These are phyloP conservation scores for Delichon dasypus DNA, from an alignment of 2,797 vertebrate genomes.

Conservation along the genomic window DNA sequence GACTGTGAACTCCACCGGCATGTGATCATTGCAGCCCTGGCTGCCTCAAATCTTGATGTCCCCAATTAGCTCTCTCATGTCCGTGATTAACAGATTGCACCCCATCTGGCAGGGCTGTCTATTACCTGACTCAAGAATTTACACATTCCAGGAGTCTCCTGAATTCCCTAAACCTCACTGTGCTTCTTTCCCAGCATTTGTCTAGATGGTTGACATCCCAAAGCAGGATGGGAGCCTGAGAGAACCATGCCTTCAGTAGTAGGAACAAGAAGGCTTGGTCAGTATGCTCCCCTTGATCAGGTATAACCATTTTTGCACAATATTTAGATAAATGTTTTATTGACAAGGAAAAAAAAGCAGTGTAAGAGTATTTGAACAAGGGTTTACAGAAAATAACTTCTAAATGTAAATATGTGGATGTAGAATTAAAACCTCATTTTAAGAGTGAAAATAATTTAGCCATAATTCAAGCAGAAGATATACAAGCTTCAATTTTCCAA, in stretches of 20 bases:
- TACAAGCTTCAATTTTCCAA: neutral
- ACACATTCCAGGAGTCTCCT: neutral
- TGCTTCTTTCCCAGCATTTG: neutral
- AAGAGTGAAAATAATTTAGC: neutral
- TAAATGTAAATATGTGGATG: neutral
- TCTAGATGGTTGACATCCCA: neutral
- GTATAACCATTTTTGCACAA: neutral
- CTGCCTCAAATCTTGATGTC: neutral
- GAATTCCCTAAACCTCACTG: neutral
- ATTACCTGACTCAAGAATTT: neutral
- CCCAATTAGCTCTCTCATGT: rapidly evolving
- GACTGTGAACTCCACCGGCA: rapidly evolving
- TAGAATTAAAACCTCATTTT: neutral
- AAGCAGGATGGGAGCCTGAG: neutral
- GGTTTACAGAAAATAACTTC: neutral
- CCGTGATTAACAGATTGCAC: neutral
- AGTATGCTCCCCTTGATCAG: neutral
- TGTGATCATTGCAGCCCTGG: neutral
- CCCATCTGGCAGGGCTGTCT: neutral
- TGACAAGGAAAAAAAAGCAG: neutral
- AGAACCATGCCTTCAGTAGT: neutral
- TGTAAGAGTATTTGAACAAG: neutral
- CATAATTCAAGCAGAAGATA: neutral
- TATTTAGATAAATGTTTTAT: neutral
- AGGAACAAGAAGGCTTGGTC: neutral